Conservation (phyloP, 64 coral and sea anemone genomes). For the Hydrozoanthus tunicans region DNA sequence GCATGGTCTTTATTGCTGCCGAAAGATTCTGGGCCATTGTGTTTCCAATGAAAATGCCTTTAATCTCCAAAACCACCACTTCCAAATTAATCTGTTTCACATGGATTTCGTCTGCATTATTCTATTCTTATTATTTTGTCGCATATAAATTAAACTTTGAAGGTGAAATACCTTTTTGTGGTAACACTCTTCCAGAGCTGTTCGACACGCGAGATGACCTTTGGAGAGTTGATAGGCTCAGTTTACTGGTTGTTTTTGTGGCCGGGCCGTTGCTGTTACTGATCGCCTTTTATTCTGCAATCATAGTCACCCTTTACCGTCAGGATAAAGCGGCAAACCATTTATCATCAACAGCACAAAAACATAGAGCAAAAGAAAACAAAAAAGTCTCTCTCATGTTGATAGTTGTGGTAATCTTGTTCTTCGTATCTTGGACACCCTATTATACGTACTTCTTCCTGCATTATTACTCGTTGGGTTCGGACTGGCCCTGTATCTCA, state of each 20-base stretch:
- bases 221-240: conserved; percentile 30
- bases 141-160: background rate
- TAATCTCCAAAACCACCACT: conserved; percentile 1
- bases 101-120: conserved; percentile 9
- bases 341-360: background rate
- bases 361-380: conserved; percentile 41
- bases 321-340: background rate
- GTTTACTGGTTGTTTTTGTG: background rate
- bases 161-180: background rate
- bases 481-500: background rate
- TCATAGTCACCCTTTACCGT: background rate
- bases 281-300: background rate
- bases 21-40: conserved; percentile 62
- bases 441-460: conserved; percentile 25
- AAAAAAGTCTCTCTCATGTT: conserved; percentile 26
- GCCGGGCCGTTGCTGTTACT: background rate
- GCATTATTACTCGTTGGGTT: background rate
- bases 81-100: background rate
- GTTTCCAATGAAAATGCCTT: conserved; percentile 38
- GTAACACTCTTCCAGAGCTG: background rate
- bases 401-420: background rate
- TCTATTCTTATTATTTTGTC: conserved; percentile 25
- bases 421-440: conserved; percentile 9
- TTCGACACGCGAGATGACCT: background rate
- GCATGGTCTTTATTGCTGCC: conserved; percentile 45